phyloP scores from a whole-genome alignment of 1,140 invertebrate species.

The Ceratina australensis region DNA sequence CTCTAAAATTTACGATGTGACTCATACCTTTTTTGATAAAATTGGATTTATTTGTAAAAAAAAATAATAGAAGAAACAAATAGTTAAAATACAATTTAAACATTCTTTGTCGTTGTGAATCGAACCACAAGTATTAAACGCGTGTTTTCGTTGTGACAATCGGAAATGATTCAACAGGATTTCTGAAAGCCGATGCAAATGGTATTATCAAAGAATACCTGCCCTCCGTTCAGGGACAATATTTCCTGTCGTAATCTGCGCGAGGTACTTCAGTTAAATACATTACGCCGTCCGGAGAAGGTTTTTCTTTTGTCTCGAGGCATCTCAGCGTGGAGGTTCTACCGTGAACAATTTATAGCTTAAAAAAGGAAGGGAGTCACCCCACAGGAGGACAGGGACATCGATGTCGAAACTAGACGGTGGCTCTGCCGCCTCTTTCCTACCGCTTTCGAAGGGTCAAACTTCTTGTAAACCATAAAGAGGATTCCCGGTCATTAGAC shows the following conservation, averaged over 20 bases:
- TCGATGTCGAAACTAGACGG: slow-evolving; percentile 66
- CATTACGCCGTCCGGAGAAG: slow-evolving; percentile 71
- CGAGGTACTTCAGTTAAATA: slow-evolving; percentile 77
- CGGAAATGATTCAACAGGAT: slow-evolving; percentile 29
- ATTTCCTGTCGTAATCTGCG: slow-evolving; percentile 73
- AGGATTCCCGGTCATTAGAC: slow-evolving; percentile 79
- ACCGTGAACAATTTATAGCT: slow-evolving; percentile 75
- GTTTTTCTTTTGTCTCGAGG: slow-evolving; percentile 77
- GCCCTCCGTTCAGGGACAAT: slow-evolving; percentile 65
- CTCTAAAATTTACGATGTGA: neutral
- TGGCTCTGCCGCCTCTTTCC: slow-evolving; percentile 42
- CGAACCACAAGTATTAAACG: neutral
- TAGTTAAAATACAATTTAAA: too few relatives aligned
- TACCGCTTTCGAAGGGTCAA: slow-evolving; percentile 70
- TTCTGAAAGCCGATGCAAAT: slow-evolving; percentile 13
- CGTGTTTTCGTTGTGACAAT: slow-evolving; percentile 2
- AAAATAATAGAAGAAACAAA: too few relatives aligned
- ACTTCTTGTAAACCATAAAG: slow-evolving; percentile 80
- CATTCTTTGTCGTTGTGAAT: neutral
- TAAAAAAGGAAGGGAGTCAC: slow-evolving; percentile 63
- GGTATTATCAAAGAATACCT: slow-evolving; percentile 44
- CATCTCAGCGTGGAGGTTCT: slow-evolving; percentile 69
- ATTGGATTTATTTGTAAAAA: too few relatives aligned
- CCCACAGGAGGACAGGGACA: slow-evolving; percentile 60
- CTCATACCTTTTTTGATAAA: too few relatives aligned